A percentile compares a stretch with the other conserved stretches of the same genome.
Evolutionary conservation across 2,797 vertebrate genomes (phyloP).

Genomic region (Dipus sagitta): DNA sequence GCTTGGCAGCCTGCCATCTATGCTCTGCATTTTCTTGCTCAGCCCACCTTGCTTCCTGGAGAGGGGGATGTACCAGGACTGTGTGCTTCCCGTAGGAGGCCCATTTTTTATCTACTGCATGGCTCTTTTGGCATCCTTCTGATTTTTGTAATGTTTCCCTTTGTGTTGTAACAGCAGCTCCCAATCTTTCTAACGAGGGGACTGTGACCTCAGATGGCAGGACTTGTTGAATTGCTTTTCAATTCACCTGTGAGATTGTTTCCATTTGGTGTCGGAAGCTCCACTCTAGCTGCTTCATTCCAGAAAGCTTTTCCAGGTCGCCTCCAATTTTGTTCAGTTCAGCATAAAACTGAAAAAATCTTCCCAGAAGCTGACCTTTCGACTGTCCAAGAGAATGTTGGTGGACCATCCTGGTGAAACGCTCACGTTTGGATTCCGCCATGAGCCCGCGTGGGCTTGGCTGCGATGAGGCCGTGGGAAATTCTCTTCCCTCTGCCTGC

Average conservation of each 20-base stretch:
- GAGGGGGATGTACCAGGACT: not conserved
- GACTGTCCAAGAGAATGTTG: not conserved
- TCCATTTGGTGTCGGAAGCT: not conserved
- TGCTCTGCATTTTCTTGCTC: not conserved
- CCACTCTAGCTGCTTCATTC: not conserved
- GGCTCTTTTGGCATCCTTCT: not conserved
- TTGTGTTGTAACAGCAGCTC: not conserved
- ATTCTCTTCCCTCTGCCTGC: not conserved
- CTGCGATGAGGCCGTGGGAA: not conserved
- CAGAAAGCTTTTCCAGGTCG: not conserved
- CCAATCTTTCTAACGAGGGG: not conserved
- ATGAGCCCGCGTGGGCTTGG: not conserved
- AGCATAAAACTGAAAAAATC: not conserved
- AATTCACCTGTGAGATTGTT: not conserved
- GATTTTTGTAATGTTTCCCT: not conserved
- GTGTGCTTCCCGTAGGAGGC: not conserved
- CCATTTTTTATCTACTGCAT: not conserved
- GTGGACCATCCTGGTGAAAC: not conserved
- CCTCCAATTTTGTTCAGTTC: not conserved
- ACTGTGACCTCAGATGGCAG: not conserved
- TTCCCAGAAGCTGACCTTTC: not conserved
- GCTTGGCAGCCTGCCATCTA: accelerated
- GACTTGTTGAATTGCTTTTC: conserved; percentile 6
- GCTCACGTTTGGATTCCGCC: not conserved
- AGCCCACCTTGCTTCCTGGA: not conserved